phyloP scores from a whole-genome alignment of 2,797 vertebrate genomes.

The Phrynocephalus forsythii region DNA sequence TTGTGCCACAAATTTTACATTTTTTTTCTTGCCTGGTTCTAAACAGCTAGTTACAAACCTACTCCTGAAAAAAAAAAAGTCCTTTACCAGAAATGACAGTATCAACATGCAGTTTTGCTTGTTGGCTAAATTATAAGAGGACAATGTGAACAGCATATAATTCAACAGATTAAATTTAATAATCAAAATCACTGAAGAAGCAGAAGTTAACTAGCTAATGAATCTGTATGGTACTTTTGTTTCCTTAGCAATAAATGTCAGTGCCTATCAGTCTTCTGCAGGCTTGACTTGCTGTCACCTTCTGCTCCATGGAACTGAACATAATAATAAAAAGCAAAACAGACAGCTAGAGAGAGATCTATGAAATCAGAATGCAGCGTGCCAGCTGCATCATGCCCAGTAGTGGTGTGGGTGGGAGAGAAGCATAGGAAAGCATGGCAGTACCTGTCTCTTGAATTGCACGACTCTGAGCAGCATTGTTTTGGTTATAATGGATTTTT shows the following conservation, averaged over 20 bases:
- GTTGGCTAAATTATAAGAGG: not conserved
- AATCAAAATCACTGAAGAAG: not conserved
- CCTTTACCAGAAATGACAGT: not conserved
- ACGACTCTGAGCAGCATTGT: no score
- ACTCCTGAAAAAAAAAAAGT: not conserved
- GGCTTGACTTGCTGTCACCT: slow-evolving; percentile 44
- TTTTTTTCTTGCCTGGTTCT: not conserved
- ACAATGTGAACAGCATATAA: not conserved
- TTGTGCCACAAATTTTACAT: not conserved
- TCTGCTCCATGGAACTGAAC: slow-evolving; percentile 5
- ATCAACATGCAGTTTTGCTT: not conserved
- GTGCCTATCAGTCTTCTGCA: not conserved
- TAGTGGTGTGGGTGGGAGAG: not conserved
- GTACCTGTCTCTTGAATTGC: no score
- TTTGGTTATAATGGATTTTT: no score
- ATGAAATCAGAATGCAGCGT: slow-evolving; percentile 16
- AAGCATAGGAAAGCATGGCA: slow-evolving; percentile 25
- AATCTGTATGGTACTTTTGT: slow-evolving; percentile 12
- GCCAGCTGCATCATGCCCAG: not conserved
- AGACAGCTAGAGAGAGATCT: not conserved
- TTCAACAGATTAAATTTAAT: not conserved
- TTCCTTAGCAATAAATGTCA: not conserved
- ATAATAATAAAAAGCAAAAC: slow-evolving; percentile 17
- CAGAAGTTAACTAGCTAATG: not conserved
- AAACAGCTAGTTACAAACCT: not conserved